Percentiles rank a stretch among this genome's conserved stretches.
phyloP scores from a whole-genome alignment of 2,797 vertebrate genomes.

The Chromobotia macracanthus region DNA sequence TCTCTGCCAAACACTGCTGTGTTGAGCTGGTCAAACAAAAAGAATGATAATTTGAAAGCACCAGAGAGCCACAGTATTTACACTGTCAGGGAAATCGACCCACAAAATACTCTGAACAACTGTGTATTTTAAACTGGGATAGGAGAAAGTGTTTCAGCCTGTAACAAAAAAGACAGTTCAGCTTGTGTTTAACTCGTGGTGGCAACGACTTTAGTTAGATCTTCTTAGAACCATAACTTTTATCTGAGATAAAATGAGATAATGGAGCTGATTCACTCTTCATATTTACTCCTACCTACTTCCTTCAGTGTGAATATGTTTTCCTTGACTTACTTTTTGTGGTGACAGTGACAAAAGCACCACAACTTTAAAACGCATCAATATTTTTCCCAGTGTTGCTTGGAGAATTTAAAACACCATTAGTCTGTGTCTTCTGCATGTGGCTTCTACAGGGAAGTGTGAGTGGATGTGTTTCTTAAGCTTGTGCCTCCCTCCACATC shows the following conservation, averaged over 20 bases:
- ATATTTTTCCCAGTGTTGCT: slow-evolving; percentile 49
- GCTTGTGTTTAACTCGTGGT: background rate
- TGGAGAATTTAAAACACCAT: slow-evolving; percentile 60
- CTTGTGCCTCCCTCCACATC: slow-evolving; percentile 42
- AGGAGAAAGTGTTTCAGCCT: background rate
- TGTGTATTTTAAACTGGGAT: background rate
- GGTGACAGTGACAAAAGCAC: slow-evolving; percentile 9
- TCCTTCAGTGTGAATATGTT: too few relatives aligned
- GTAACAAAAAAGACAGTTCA: background rate
- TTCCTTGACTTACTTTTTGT: background rate
- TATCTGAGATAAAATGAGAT: too few relatives aligned
- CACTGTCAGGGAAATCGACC: too few relatives aligned
- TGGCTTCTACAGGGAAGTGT: slow-evolving; percentile 61
- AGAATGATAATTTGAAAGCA: background rate
- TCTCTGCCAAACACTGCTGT: background rate
- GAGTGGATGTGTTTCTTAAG: slow-evolving; percentile 52
- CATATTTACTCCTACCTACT: slow-evolving; percentile 8
- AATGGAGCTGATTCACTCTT: slow-evolving; percentile 19
- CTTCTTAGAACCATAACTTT: too few relatives aligned
- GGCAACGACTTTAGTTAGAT: background rate
- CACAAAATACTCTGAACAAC: background rate
- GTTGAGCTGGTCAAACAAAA: background rate
- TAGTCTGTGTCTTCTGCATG: slow-evolving; percentile 50
- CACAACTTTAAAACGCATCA: slow-evolving; percentile 9
- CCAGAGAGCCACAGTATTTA: background rate